phyloP scores from a whole-genome alignment of 2,888 invertebrate species.

The Epiblema foenella region DNA sequence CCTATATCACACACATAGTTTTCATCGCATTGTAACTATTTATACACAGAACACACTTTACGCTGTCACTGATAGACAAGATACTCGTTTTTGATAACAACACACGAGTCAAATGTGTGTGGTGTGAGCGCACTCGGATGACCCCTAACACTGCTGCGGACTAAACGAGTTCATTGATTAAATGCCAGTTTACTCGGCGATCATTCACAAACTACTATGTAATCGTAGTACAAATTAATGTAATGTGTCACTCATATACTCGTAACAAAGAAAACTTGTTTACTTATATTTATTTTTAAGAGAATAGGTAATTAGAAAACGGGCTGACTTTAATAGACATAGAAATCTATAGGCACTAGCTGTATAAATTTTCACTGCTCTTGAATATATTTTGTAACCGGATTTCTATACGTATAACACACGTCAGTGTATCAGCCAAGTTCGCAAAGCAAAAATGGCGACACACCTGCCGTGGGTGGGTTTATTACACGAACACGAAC shows the following conservation, averaged over 20 bases:
- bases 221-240: conserved; percentile 16
- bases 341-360: too few relatives aligned
- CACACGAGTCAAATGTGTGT: conserved; percentile 46
- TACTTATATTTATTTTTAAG: too few relatives aligned
- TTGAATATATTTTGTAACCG: too few relatives aligned
- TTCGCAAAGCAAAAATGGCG: too few relatives aligned
- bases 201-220: conserved; percentile 27
- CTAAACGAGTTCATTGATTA: conserved; percentile 57
- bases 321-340: too few relatives aligned
- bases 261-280: neutral
- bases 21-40: neutral
- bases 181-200: conserved; percentile 45
- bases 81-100: conserved; percentile 10
- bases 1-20: neutral
- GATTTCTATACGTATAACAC: too few relatives aligned
- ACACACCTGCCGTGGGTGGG: too few relatives aligned
- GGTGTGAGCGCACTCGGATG: conserved; percentile 52
- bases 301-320: too few relatives aligned
- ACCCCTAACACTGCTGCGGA: conserved; percentile 55
- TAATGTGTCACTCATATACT: neutral
- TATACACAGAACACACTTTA: conserved; percentile 22
- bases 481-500: too few relatives aligned
- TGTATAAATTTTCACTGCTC: too few relatives aligned
- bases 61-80: neutral
- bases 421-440: too few relatives aligned